Percentiles rank a stretch among this genome's conserved stretches.
These are phyloP conservation scores for Drosophila watanabei DNA, from an alignment of 1,140 invertebrate genomes.

Conservation along the genomic window DNA sequence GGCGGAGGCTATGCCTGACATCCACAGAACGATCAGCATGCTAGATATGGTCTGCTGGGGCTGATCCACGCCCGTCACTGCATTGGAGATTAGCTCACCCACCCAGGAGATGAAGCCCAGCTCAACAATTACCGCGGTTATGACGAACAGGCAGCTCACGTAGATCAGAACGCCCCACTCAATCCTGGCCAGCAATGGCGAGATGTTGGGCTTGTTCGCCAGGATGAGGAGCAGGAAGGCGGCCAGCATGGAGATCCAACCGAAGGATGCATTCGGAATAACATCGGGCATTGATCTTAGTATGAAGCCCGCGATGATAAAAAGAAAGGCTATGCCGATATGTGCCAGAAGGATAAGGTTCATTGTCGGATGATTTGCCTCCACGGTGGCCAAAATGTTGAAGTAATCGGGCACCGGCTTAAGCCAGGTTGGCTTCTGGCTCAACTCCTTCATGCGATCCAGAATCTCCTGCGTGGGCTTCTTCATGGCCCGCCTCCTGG, in stretches of 20 bases:
- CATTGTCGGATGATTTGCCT: conserved; percentile 32
- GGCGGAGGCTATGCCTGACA: conserved; percentile 90
- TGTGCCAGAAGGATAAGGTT: not conserved
- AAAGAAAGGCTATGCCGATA: not conserved
- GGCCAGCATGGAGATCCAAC: conserved; percentile 87
- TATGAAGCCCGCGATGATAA: not conserved
- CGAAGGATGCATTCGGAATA: not conserved
- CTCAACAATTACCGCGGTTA: conserved; percentile 91
- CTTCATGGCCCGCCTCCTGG: conserved; percentile 90
- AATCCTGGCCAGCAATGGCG: conserved; percentile 89
- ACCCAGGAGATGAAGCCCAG: conserved; percentile 90
- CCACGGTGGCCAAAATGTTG: conserved; percentile 48
- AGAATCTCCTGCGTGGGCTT: conserved; percentile 90
- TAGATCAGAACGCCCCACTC: conserved; percentile 93
- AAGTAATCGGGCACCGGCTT: conserved; percentile 87
- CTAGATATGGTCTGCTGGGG: conserved; percentile 88
- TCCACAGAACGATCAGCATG: conserved; percentile 90
- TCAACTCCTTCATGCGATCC: conserved; percentile 86
- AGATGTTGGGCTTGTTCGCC: conserved; percentile 88
- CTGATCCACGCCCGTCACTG: conserved; percentile 88
- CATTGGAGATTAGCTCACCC: conserved; percentile 87
- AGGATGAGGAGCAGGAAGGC: conserved; percentile 89
- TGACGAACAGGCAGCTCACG: conserved; percentile 91
- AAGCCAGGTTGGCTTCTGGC: conserved; percentile 65
- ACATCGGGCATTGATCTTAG: not conserved